These are phyloP conservation scores for Tetheella fluctuosa DNA, from an alignment of 2,888 invertebrate genomes.

Conservation along the genomic window DNA sequence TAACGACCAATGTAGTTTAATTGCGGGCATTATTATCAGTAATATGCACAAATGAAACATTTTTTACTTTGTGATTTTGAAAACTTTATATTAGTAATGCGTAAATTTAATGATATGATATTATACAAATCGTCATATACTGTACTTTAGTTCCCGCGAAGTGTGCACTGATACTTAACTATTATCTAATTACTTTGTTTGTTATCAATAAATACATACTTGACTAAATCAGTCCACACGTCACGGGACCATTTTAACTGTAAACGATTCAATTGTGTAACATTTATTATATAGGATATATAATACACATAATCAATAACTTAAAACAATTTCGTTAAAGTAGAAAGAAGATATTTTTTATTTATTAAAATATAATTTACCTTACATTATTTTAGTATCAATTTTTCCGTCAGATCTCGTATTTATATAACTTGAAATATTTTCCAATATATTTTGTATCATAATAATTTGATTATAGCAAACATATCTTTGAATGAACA, in stretches of 20 bases:
- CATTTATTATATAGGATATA: slow-evolving; percentile 7
- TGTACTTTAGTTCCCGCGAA: background rate
- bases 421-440: slow-evolving; percentile 25
- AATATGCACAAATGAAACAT: slow-evolving; percentile 12
- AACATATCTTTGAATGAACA: slow-evolving; percentile 46
- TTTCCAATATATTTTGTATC: slow-evolving; percentile 31
- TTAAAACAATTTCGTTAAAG: background rate
- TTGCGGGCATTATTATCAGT: slow-evolving; percentile 17
- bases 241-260: slow-evolving; percentile 1
- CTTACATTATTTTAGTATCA: slow-evolving; percentile 8
- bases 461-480: slow-evolving; percentile 49
- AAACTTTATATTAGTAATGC: slow-evolving; percentile 11
- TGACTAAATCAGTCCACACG: background rate
- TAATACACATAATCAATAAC: background rate
- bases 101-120: background rate
- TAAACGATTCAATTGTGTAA: slow-evolving; percentile 6
- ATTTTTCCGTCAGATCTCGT: slow-evolving; percentile 21
- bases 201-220: background rate
- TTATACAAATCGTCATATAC: slow-evolving; percentile 5
- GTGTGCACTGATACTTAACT: background rate
- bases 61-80: slow-evolving; percentile 16
- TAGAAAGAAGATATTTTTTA: slow-evolving; percentile 9
- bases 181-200: background rate
- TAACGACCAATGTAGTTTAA: slow-evolving; percentile 15
- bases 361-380: slow-evolving; percentile 14